Conservation (phyloP, 2,888 invertebrate species). For the Lissonota sp. region DNA sequence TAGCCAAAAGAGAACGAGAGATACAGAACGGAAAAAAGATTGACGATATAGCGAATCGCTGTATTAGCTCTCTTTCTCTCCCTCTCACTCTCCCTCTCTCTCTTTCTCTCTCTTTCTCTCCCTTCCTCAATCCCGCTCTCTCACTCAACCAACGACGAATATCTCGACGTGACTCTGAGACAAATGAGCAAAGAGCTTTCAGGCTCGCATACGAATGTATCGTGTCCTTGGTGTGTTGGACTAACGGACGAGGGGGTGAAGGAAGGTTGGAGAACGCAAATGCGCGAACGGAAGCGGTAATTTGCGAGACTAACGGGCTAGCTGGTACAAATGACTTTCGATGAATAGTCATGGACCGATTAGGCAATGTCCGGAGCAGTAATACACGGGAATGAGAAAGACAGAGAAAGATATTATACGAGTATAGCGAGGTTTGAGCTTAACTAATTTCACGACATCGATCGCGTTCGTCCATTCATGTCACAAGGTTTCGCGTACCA, state of each 20-base stretch:
- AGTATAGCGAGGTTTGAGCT: constrained; percentile 55
- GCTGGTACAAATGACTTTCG: constrained; percentile 76
- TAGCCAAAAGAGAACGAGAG: background rate
- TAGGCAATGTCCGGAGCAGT: constrained; percentile 68
- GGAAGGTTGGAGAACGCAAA: constrained; percentile 64
- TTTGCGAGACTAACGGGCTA: constrained; percentile 68
- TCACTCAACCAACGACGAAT: constrained; percentile 33
- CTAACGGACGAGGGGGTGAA: constrained; percentile 19
- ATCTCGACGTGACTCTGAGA: constrained; percentile 50
- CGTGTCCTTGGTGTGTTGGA: background rate
- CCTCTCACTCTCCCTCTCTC: constrained; percentile 31
- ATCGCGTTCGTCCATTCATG: constrained; percentile 57
- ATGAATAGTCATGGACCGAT: constrained; percentile 78
- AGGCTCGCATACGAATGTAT: constrained; percentile 36
- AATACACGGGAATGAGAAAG: constrained; percentile 29
- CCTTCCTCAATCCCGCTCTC: background rate
- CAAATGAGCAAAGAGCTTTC: constrained; percentile 62
- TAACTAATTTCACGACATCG: constrained; percentile 67
- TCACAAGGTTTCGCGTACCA: constrained; percentile 37
- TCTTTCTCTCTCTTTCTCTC: constrained; percentile 30
- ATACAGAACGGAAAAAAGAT: constrained; percentile 43
- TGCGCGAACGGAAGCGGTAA: constrained; percentile 74
- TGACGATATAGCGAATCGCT: constrained; percentile 54
- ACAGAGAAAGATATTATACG: constrained; percentile 19
- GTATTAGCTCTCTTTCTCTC: constrained; percentile 46